These are phyloP conservation scores for Exocentrus adspersus DNA, from an alignment of 2,888 invertebrate genomes.

Conservation along the genomic window DNA sequence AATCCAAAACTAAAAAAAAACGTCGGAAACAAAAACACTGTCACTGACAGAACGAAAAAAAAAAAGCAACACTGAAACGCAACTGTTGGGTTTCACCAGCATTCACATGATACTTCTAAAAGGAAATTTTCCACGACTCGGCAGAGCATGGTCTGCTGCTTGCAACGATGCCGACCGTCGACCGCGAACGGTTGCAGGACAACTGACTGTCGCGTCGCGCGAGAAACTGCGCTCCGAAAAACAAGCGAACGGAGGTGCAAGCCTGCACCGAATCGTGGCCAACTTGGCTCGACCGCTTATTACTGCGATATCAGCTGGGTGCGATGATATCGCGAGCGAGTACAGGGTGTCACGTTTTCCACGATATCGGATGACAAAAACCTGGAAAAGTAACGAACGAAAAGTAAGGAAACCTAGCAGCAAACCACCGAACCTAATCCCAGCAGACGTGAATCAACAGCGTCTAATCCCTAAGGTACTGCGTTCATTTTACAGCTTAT, in stretches of 20 bases:
- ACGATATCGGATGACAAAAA: too few relatives aligned
- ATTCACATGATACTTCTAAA: conserved; percentile 24
- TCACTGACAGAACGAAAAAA: conserved; percentile 25
- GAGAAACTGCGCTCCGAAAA: conserved; percentile 10
- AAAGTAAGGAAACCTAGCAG: too few relatives aligned
- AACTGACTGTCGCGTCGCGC: conserved; percentile 30
- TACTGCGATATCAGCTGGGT: conserved; percentile 17
- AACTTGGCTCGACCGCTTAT: conserved; percentile 11
- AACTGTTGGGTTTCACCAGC: conserved; percentile 21
- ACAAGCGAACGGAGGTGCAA: conserved; percentile 5
- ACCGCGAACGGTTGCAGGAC: conserved; percentile 29
- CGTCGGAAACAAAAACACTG: conserved; percentile 21
- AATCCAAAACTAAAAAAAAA: conserved; percentile 24
- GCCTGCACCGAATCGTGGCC: conserved; percentile 15
- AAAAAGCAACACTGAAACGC: conserved; percentile 25
- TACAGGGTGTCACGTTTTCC: too few relatives aligned
- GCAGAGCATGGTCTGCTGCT: conserved; percentile 38
- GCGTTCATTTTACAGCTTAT: too few relatives aligned
- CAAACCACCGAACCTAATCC: too few relatives aligned
- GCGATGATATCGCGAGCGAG: not conserved
- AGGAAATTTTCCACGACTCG: conserved; percentile 36
- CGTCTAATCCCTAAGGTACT: too few relatives aligned
- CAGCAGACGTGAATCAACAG: too few relatives aligned
- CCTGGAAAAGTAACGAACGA: too few relatives aligned
- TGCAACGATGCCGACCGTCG: conserved; percentile 32